Conservation (phyloP, 2,797 vertebrate genomes). For the Sebastolobus alascanus region DNA sequence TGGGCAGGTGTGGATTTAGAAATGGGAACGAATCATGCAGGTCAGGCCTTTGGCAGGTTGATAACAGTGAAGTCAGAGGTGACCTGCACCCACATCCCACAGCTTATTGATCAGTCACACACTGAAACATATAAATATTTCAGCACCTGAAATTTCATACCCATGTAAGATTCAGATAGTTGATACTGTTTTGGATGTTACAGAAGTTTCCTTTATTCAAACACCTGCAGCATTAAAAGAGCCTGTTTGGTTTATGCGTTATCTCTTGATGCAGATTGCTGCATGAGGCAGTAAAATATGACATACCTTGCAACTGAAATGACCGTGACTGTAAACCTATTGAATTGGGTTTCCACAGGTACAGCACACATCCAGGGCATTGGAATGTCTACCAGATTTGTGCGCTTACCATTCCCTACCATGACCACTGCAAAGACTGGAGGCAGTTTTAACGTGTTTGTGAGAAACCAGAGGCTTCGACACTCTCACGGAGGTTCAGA, state of each 20-base stretch:
- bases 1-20: constrained; percentile 3
- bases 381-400: constrained; percentile 12
- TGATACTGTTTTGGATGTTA: not conserved
- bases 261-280: constrained; percentile 37
- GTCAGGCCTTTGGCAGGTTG: constrained; percentile 13
- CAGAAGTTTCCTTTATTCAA: constrained; percentile 15
- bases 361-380: constrained; percentile 28
- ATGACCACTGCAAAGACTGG: constrained; percentile 2
- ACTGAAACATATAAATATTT: not conserved
- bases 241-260: constrained; percentile 19
- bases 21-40: not conserved
- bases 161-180: not conserved
- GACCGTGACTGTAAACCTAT: constrained; percentile 27
- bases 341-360: constrained; percentile 39
- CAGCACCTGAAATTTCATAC: not conserved
- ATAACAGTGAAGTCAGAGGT: constrained; percentile 8
- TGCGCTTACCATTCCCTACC: constrained; percentile 1
- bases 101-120: constrained; percentile 18
- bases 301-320: constrained; percentile 26
- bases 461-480: not conserved
- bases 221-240: constrained; percentile 11
- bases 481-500: constrained; percentile 9
- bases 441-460: not conserved
- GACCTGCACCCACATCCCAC: constrained; percentile 3
- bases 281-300: constrained; percentile 30